Conservation (phyloP, 1,140 invertebrate genomes). For the Papilio glaucus region DNA sequence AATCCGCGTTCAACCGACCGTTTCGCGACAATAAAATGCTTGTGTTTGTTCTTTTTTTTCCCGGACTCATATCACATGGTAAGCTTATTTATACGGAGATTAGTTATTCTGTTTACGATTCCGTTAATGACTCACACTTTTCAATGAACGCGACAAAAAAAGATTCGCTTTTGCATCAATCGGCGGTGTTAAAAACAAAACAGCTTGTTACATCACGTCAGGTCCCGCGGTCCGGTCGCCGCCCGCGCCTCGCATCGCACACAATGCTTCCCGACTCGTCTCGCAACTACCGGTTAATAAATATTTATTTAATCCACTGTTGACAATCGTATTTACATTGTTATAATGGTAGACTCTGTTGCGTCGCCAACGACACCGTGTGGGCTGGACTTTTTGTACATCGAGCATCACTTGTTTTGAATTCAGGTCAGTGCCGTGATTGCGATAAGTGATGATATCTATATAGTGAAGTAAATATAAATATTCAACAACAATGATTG, state of each 20-base stretch:
- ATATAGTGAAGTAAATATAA: conserved; percentile 38
- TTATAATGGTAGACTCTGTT: conserved; percentile 61
- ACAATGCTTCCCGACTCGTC: conserved; percentile 64
- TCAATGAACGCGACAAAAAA: conserved; percentile 8
- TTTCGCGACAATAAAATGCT: conserved; percentile 56
- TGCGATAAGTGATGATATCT: conserved; percentile 55
- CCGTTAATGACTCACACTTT: conserved; percentile 14
- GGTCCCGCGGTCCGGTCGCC: conserved; percentile 49
- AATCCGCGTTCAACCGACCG: conserved; percentile 28
- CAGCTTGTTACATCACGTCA: conserved; percentile 54
- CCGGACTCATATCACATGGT: conserved; percentile 59
- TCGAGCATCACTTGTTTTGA: conserved; percentile 65
- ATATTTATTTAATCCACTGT: conserved; percentile 79
- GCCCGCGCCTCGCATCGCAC: conserved; percentile 48
- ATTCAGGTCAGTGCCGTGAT: conserved; percentile 67
- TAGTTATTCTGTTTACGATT: conserved; percentile 26
- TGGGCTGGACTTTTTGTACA: conserved; percentile 64
- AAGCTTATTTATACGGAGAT: conserved; percentile 43
- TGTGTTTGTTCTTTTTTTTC: conserved; percentile 53
- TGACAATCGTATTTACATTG: conserved; percentile 81
- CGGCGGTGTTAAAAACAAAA: conserved; percentile 47
- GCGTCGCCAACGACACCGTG: conserved; percentile 60
- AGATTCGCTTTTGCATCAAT: conserved; percentile 41
- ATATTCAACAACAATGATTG: conserved; percentile 28
- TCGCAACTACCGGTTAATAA: conserved; percentile 69